Conservation (phyloP, 1,140 invertebrate genomes). For the Leptonema lineaticorne region DNA sequence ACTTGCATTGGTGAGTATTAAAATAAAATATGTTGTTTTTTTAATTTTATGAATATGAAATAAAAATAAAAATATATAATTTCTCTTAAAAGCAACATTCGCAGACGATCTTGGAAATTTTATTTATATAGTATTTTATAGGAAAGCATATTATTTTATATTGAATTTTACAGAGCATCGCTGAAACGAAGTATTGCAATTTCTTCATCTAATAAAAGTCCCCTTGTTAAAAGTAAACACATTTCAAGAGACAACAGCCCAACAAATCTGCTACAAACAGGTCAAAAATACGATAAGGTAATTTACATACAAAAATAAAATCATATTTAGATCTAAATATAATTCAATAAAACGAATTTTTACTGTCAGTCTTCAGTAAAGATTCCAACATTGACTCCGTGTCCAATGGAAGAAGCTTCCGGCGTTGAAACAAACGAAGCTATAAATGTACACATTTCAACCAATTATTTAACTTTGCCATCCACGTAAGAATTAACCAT, state of each 20-base stretch:
- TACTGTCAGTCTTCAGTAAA: not conserved
- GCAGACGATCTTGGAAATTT: too few species aligned
- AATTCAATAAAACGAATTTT: not conserved
- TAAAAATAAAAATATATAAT: too few species aligned
- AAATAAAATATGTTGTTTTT: too few species aligned
- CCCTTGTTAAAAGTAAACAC: constrained; percentile 32
- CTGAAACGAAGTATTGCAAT: constrained; percentile 32
- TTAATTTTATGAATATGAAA: too few species aligned
- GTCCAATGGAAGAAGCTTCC: not conserved
- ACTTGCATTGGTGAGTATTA: too few species aligned
- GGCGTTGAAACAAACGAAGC: not conserved
- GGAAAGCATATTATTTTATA: too few species aligned
- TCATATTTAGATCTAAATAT: not conserved
- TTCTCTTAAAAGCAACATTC: too few species aligned
- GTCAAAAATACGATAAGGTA: constrained; percentile 6
- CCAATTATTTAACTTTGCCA: not conserved
- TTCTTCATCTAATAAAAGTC: constrained; percentile 32
- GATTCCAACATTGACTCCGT: not conserved
- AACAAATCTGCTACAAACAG: not conserved
- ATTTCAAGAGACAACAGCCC: constrained; percentile 28
- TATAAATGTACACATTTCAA: not conserved
- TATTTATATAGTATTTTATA: too few species aligned
- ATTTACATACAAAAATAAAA: not conserved
- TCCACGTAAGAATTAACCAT: constrained; percentile 1
- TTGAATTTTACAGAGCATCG: constrained; percentile 34